These are phyloP conservation scores for Mesocentrotus franciscanus DNA, from an alignment of 53 echinoderm and acorn worm species.

Conservation along the genomic window DNA sequence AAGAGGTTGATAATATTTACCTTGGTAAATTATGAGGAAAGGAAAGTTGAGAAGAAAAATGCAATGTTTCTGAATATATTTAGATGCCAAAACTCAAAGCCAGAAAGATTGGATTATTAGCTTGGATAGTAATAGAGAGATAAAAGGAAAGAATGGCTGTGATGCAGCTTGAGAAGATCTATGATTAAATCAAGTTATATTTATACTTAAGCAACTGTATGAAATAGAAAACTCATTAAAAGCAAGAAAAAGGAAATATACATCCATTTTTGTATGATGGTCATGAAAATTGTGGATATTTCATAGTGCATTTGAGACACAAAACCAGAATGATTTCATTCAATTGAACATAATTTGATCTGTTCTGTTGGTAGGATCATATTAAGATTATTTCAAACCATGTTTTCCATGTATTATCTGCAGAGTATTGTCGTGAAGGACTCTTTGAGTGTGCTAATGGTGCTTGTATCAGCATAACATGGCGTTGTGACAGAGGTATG, in stretches of 20 bases:
- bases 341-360: background rate
- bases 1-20: background rate
- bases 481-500: slow-evolving; percentile 79
- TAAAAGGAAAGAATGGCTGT: background rate
- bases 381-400: background rate
- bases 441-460: slow-evolving; percentile 80
- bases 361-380: background rate
- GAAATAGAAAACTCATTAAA: no score
- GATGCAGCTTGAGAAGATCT: background rate
- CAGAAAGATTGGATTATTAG: background rate
- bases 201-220: no score
- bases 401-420: background rate
- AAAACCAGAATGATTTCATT: no score
- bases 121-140: background rate
- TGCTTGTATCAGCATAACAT: slow-evolving; percentile 68
- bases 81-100: background rate
- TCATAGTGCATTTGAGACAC: background rate
- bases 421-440: slow-evolving; percentile 41
- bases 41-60: no score
- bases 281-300: background rate
- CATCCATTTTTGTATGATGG: background rate
- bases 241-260: background rate
- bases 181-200: background rate
- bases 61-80: background rate
- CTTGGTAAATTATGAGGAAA: no score